Evolutionary conservation across 1,140 invertebrate species (phyloP), one percentile per base, ranked within the genome.

Genomic region (Eumeta japonica): DNA sequence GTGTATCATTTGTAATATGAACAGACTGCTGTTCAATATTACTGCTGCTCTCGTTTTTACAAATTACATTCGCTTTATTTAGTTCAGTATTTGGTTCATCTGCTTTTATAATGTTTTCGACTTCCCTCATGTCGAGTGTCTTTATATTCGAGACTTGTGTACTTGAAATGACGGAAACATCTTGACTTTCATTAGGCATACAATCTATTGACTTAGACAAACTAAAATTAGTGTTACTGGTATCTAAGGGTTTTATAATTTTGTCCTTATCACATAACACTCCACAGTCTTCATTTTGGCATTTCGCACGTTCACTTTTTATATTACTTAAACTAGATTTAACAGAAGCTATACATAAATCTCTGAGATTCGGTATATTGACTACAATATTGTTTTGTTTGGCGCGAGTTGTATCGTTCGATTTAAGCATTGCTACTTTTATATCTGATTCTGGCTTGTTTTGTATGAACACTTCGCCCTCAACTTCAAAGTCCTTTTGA

Each of bases 281-380:
- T n/a, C n/a, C n/a, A n/a, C n/a, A n/a, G n/a, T n/a, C n/a, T n/a
- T n/a, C n/a, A n/a, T n/a, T n/a, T n/a, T n/a, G n/a, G n/a, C 11
- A 35, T 20, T 18, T 27, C 27, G 16, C 27, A 35, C 34, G n/a
- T 35, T 35, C 19, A 35, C 34, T n/a, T 29, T 52, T 47, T 40
- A 30, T 42, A 48, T 62, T 50, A 61, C 62, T 74, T 63, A 67
- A 45, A 64, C 70, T 74, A 74, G 62, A 47, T 43, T 61, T 58
- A 47, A 24, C 20, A n/a, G 62, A 58, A 16, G 52, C 52, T 62
- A 61, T 48, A 62, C 70, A 70, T 48, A 74, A 52, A 52, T 70
- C 58, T 48, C 57, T 71, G 41, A 66, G 49, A 37, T 61, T 57
- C 30, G 62, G 65, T 55, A 67, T 14, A 14, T 11, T 32, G 17